These are phyloP conservation scores for Drosophila robusta DNA, from an alignment of 2,888 invertebrate genomes.

Conservation along the genomic window DNA sequence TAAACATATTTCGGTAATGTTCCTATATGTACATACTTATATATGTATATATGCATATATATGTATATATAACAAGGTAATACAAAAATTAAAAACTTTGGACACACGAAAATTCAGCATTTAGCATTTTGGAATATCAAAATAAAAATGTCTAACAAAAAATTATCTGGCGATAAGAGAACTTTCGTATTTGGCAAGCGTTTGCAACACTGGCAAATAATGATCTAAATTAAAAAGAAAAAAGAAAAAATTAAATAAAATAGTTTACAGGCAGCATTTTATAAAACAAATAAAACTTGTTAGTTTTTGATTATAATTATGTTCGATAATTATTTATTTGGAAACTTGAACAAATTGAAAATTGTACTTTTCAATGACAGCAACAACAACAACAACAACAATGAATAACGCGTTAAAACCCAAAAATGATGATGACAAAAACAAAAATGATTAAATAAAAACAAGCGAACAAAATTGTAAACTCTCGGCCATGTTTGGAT, in stretches of 20 bases:
- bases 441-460: constrained; percentile 46
- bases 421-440: constrained; percentile 49
- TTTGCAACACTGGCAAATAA: constrained; percentile 46
- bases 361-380: constrained; percentile 67
- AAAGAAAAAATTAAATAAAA: constrained; percentile 50
- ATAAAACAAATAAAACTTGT: constrained; percentile 40
- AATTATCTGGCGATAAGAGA: constrained; percentile 36
- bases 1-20: constrained; percentile 84
- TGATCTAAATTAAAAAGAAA: constrained; percentile 36
- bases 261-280: constrained; percentile 85
- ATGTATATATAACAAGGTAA: constrained; percentile 50
- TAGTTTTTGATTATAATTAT: constrained; percentile 43
- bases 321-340: constrained; percentile 39
- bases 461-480: constrained; percentile 71
- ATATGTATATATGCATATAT: constrained; percentile 40
- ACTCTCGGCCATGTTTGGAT: constrained; percentile 85
- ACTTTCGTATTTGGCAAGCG: constrained; percentile 46
- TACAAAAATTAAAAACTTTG: constrained; percentile 57
- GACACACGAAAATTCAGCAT: constrained; percentile 71
- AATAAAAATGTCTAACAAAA: constrained; percentile 45
- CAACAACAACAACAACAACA: constrained; percentile 53
- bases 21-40: constrained; percentile 79
- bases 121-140: constrained; percentile 68
- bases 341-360: constrained; percentile 46
- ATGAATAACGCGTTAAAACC: constrained; percentile 66